A percentile compares a stretch with the other conserved stretches of the same genome.
Conservation (phyloP, 2,113 vertebrate genomes). For the Platichthys flesus region DNA sequence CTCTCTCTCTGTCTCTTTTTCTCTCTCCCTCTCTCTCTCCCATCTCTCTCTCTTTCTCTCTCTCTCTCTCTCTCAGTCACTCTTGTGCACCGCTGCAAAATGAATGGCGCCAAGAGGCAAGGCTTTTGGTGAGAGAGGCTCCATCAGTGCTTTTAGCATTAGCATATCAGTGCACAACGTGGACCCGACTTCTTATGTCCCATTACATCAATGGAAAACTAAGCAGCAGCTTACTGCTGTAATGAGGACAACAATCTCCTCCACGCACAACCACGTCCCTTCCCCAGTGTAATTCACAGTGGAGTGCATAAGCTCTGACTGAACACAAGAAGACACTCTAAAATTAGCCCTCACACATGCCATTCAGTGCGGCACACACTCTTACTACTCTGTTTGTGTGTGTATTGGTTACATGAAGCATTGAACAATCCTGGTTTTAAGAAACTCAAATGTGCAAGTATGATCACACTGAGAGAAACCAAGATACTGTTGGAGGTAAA, state of each 20-base stretch:
- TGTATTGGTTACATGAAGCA: too few species aligned
- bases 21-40: conserved; percentile 11
- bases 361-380: conserved; percentile 29
- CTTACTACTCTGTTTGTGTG: background rate
- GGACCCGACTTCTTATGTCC: conserved; percentile 55
- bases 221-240: conserved; percentile 66
- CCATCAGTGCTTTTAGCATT: conserved; percentile 66
- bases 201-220: conserved; percentile 73
- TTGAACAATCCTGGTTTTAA: too few species aligned
- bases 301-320: conserved; percentile 54
- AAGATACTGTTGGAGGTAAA: too few species aligned
- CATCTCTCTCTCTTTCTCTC: conserved; percentile 7
- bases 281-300: conserved; percentile 53
- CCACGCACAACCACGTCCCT: conserved; percentile 54
- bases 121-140: conserved; percentile 54
- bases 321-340: conserved; percentile 53
- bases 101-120: conserved; percentile 68
- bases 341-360: conserved; percentile 64
- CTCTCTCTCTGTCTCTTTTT: conserved; percentile 6
- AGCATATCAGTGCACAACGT: conserved; percentile 47
- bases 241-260: conserved; percentile 72
- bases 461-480: too few species aligned
- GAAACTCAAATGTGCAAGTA: too few species aligned
- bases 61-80: conserved; percentile 10
- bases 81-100: conserved; percentile 64